Evolutionary conservation across 2,113 vertebrate genomes (phyloP), one percentile per base, ranked within the genome.

Genomic region (Malurus elegans): DNA sequence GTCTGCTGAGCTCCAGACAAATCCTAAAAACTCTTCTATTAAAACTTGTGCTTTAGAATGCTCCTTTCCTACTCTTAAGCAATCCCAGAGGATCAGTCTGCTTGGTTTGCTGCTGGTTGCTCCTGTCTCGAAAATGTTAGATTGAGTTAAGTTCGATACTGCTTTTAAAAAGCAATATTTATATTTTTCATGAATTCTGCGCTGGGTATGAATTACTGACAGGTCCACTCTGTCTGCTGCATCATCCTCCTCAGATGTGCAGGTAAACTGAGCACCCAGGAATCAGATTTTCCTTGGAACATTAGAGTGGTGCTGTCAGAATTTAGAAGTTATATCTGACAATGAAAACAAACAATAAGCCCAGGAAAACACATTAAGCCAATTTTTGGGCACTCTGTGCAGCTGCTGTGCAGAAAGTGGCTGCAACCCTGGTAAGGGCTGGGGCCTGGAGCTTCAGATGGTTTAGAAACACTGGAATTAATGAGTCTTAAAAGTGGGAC

Each of bases 161-260:
- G n/a, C 74, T 75, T 92, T 58, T 36, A 69, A 88, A 86, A 85
- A 48, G 7, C 48, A 91, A 38, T 91, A 82, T 92, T 92, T 92
- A 48, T 89, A 38, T 65, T 88, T 85, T 74, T 84, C 61, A 50
- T 72, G n/a, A 62, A 10, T 90, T 50, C 61, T 3, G 14, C 5
- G 6, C 45, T 51, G 82, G 38, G 26, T 70, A 62, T 88, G 88
- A 93, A 79, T 92, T 93, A 75, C 65, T 92, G 92, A 87, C 62
- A 92, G 48, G 79, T 82, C 89, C 40, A 47, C 82, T 93, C 66
- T 86, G 88, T 95, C 94, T 96, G 92, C 57, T 80, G 42, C 91
- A 66, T 82, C 28, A 25, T 94, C 88, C 69, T 79, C 84, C 67
- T 93, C 85, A 81, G 86, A 84, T 32, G 34, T 15, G 54, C 66